Conservation (phyloP, 2,888 invertebrate genomes). For the Hirtodrosophila duncani region DNA sequence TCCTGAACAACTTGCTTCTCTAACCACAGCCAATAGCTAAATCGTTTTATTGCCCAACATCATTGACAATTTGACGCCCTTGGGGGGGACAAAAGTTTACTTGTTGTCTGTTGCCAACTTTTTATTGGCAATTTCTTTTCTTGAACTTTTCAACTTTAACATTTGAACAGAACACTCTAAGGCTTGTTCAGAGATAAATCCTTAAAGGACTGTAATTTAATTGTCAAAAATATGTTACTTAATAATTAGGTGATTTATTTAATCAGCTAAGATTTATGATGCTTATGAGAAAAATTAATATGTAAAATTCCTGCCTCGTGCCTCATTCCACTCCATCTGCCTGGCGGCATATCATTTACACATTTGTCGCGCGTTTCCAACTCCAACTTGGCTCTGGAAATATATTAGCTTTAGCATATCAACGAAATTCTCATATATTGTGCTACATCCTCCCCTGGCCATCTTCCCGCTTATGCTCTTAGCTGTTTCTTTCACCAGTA, state of each 20-base stretch:
- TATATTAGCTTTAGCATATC: constrained; percentile 46
- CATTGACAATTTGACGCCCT: constrained; percentile 46
- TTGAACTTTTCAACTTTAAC: neutral
- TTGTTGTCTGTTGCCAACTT: constrained; percentile 33
- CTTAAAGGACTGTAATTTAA: too few species aligned
- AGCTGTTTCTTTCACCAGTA: constrained; percentile 14
- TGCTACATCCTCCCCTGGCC: neutral
- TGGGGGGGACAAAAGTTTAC: constrained; percentile 33
- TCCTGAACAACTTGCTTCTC: too few species aligned
- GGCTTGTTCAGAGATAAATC: too few species aligned
- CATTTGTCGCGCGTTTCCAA: constrained; percentile 57
- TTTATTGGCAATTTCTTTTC: constrained; percentile 24
- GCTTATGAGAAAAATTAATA: constrained; percentile 15
- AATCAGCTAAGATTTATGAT: constrained; percentile 41
- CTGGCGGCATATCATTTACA: constrained; percentile 40
- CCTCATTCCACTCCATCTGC: neutral
- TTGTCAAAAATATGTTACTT: too few species aligned
- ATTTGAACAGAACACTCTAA: too few species aligned
- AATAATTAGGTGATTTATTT: neutral
- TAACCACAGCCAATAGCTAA: constrained; percentile 54
- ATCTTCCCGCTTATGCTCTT: constrained; percentile 3
- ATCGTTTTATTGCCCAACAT: constrained; percentile 49
- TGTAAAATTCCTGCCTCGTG: neutral
- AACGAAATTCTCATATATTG: constrained; percentile 40
- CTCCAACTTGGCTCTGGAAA: constrained; percentile 4